Conservation (phyloP, 2,888 invertebrate species). For the Enchytraeus crypticus region DNA sequence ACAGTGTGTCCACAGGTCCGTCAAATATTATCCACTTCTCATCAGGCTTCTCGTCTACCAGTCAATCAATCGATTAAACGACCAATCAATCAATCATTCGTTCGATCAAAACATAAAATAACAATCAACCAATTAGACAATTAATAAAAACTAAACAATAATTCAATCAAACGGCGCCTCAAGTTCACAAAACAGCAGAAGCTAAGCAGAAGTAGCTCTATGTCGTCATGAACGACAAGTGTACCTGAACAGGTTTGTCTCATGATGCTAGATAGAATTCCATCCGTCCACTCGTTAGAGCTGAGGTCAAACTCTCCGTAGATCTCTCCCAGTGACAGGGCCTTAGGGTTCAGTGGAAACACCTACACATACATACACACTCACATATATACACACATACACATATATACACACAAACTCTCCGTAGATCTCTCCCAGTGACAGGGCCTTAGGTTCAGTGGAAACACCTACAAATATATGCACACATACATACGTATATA, state of each 20-base stretch:
- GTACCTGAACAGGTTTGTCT: conserved; percentile 47
- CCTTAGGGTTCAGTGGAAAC: conserved; percentile 48
- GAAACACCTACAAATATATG: conserved; percentile 12
- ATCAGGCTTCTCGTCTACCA: conserved; percentile 45
- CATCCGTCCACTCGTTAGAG: conserved; percentile 51
- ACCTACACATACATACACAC: not conserved
- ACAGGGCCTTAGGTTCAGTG: conserved; percentile 49
- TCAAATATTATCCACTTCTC: conserved; percentile 51
- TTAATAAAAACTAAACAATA: too few relatives aligned
- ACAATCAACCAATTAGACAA: too few relatives aligned
- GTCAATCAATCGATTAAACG: not conserved
- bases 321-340: conserved; percentile 48
- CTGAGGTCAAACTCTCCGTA: conserved; percentile 50
- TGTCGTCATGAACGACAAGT: too few relatives aligned
- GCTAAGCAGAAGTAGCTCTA: too few relatives aligned
- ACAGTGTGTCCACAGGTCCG: conserved; percentile 49
- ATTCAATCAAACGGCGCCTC: too few relatives aligned
- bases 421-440: conserved; percentile 50
- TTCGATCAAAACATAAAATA: too few relatives aligned
- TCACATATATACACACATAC: not conserved
- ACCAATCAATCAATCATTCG: not conserved
- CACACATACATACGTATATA: not conserved
- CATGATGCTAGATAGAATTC: conserved; percentile 48
- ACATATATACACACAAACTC: conserved; percentile 32
- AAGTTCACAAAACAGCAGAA: too few relatives aligned